phyloP scores from a whole-genome alignment of 2,113 vertebrate genomes.

The Pomatorhinus ruficollis region DNA sequence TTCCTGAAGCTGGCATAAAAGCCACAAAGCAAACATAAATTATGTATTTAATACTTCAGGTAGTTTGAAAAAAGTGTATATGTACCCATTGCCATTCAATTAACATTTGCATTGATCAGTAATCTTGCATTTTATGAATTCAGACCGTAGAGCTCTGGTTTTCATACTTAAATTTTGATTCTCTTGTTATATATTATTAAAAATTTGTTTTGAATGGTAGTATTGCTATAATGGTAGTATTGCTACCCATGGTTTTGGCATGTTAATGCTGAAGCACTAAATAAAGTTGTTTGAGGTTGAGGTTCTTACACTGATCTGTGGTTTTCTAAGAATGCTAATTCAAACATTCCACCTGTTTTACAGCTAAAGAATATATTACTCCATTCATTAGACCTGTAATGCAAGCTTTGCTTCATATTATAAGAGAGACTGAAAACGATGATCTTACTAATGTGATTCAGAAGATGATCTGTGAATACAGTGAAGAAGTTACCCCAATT shows the following conservation, averaged over 20 bases:
- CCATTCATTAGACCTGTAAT: constrained; percentile 97
- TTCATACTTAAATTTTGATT: background rate
- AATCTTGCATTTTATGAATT: background rate
- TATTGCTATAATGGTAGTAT: background rate
- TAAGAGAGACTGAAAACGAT: constrained; percentile 98
- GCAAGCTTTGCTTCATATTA: constrained; percentile 97
- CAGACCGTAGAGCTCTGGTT: background rate
- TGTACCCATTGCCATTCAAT: background rate
- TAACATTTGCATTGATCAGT: background rate
- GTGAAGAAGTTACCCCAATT: constrained; percentile 97
- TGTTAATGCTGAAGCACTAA: background rate
- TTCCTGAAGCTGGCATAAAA: background rate
- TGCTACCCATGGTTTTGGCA: background rate
- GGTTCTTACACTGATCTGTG: background rate
- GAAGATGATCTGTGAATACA: constrained; percentile 99
- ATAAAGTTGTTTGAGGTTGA: background rate
- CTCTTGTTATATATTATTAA: background rate
- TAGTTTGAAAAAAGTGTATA: background rate
- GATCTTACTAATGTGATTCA: constrained; percentile 99
- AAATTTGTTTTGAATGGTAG: background rate
- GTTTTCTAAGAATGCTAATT: background rate
- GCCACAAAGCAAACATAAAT: background rate
- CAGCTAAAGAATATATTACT: constrained; percentile 98
- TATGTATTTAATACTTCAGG: background rate
- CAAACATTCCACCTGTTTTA: background rate